These are phyloP conservation scores for Cisticola juncidis DNA, from an alignment of 2,113 vertebrate genomes.

Conservation along the genomic window DNA sequence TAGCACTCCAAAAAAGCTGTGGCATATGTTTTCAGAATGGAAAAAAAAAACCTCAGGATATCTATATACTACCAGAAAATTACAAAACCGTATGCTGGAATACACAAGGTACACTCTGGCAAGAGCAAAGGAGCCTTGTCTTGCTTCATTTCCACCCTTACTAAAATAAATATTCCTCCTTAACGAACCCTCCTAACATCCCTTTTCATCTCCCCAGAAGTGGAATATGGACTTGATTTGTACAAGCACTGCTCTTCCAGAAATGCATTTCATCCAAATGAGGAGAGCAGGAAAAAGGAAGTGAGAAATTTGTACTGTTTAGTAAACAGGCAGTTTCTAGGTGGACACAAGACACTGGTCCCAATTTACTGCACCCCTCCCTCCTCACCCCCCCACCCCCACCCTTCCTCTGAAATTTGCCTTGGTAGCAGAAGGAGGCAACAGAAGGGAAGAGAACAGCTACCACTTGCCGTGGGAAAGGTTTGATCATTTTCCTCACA, in stretches of 20 bases:
- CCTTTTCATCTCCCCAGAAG: background rate
- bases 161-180: background rate
- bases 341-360: background rate
- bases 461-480: background rate
- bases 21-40: background rate
- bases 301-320: background rate
- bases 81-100: background rate
- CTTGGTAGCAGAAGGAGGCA: background rate
- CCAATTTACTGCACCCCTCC: background rate
- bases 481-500: background rate
- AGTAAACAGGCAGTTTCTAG: conserved; percentile 42
- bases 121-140: background rate
- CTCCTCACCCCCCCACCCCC: background rate
- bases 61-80: background rate
- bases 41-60: background rate
- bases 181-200: background rate
- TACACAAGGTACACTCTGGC: background rate
- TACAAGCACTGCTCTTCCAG: conserved; percentile 1
- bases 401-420: background rate
- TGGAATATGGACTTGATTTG: background rate
- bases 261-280: background rate
- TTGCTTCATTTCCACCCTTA: background rate
- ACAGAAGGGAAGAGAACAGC: background rate
- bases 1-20: conserved; percentile 1
- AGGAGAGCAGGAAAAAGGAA: conserved; percentile 6